phyloP scores from a whole-genome alignment of 2,113 vertebrate species.

The Tor tambroides region DNA sequence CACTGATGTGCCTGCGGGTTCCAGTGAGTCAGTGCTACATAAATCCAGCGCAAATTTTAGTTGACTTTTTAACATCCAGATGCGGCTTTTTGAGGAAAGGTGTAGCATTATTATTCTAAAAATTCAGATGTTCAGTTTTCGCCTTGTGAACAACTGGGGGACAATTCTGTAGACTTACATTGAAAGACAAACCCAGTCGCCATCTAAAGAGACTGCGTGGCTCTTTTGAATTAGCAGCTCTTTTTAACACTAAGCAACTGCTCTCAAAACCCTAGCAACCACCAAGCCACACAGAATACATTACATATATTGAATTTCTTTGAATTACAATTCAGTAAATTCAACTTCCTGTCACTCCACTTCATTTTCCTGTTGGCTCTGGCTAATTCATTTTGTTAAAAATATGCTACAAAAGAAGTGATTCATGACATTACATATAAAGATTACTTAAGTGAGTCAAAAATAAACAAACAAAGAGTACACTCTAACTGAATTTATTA shows the following conservation, averaged over 20 bases:
- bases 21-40: constrained; percentile 24
- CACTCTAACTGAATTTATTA: no score
- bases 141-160: background rate
- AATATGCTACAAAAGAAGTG: no score
- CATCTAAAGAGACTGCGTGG: background rate
- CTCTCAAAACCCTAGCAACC: constrained; percentile 29
- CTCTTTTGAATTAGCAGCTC: background rate
- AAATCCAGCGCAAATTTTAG: constrained; percentile 19
- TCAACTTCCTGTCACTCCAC: no score
- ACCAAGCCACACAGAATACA: background rate
- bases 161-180: background rate
- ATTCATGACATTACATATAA: no score
- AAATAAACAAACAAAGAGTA: no score
- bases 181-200: background rate
- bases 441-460: no score
- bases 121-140: background rate
- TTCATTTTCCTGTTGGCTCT: no score
- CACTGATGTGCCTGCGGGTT: constrained; percentile 18
- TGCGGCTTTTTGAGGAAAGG: background rate
- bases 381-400: no score
- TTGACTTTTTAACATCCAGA: constrained; percentile 9
- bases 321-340: no score
- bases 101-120: background rate
- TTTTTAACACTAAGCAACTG: background rate
- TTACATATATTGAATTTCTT: no score